Percentiles rank a stretch among this genome's conserved stretches.
phyloP scores from a whole-genome alignment of 2,888 invertebrate species.

The Caenorhabditis afra region DNA sequence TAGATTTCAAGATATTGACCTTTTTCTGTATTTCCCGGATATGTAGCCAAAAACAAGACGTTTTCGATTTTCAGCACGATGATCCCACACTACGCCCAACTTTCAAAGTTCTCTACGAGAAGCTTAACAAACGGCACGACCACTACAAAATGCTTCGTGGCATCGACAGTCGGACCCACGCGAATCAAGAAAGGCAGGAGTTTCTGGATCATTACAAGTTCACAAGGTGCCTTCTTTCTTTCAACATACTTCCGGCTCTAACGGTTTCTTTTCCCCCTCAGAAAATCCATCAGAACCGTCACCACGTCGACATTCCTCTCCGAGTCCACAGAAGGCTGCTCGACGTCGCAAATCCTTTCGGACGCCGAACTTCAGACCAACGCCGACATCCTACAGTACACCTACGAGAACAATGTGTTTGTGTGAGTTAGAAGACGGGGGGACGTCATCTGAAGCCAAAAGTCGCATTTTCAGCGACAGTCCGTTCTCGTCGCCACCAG shows the following conservation, averaged over 20 bases:
- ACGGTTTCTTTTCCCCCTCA: no score
- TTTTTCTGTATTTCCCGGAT: no score
- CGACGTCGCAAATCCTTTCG: neutral
- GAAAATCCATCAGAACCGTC: slow-evolving; percentile 23
- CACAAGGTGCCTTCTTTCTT: slow-evolving; percentile 14
- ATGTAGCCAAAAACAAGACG: neutral
- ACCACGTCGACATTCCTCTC: slow-evolving; percentile 29
- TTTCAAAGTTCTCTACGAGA: slow-evolving; percentile 22
- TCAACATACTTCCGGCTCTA: no score
- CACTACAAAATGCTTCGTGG: slow-evolving; percentile 17
- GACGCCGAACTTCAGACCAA: neutral
- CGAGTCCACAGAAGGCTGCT: slow-evolving; percentile 9
- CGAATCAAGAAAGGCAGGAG: slow-evolving; percentile 35
- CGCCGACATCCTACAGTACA: neutral
- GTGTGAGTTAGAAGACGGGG: slow-evolving; percentile 34
- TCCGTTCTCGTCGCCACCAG: slow-evolving; percentile 7
- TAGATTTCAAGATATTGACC: no score
- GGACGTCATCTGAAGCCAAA: no score
- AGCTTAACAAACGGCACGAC: slow-evolving; percentile 8
- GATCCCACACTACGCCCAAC: slow-evolving; percentile 11
- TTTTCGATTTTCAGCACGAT: slow-evolving; percentile 5
- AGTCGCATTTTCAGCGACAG: slow-evolving; percentile 13
- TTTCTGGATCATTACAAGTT: slow-evolving; percentile 40
- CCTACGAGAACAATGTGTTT: slow-evolving; percentile 33
- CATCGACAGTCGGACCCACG: slow-evolving; percentile 4